Evolutionary conservation across 2,113 vertebrate genomes (phyloP).

Genomic region (Salvelinus fontinalis): DNA sequence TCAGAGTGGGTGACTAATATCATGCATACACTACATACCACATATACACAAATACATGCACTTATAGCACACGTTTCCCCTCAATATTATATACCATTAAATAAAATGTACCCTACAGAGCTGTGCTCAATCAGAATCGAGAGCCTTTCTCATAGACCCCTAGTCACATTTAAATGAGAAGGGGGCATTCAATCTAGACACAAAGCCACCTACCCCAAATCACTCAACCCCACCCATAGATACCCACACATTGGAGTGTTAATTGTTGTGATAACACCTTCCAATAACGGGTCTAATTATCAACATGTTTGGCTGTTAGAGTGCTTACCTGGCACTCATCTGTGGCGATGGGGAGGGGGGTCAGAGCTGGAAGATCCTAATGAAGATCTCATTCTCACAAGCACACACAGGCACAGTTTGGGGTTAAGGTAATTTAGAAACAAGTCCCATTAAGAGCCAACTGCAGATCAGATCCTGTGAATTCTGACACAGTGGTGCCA

Average conservation of each 20-base stretch:
- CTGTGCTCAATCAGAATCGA: too few relatives aligned
- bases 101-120: too few relatives aligned
- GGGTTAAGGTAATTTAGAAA: slow-evolving; percentile 69
- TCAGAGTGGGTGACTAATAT: not conserved
- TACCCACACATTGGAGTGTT: slow-evolving; percentile 64
- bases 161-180: not conserved
- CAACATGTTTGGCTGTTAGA: slow-evolving; percentile 69
- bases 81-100: too few relatives aligned
- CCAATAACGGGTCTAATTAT: slow-evolving; percentile 73
- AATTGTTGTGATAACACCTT: slow-evolving; percentile 77
- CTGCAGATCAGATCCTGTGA: slow-evolving; percentile 66
- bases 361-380: slow-evolving; percentile 40
- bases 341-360: too few relatives aligned
- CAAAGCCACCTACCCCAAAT: slow-evolving; percentile 18
- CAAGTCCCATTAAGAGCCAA: slow-evolving; percentile 61
- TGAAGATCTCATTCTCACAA: slow-evolving; percentile 59
- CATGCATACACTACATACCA: not conserved
- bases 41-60: slow-evolving; percentile 8
- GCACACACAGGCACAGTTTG: slow-evolving; percentile 54
- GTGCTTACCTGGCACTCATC: slow-evolving; percentile 57
- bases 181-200: slow-evolving; percentile 6
- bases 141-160: too few relatives aligned
- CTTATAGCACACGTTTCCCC: too few relatives aligned
- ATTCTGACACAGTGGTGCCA: slow-evolving; percentile 73
- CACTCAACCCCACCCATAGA: not conserved